A percentile compares a stretch with the other conserved stretches of the same genome.
Conservation (phyloP, 2,888 invertebrate genomes). For the Mamestra brassicae region DNA sequence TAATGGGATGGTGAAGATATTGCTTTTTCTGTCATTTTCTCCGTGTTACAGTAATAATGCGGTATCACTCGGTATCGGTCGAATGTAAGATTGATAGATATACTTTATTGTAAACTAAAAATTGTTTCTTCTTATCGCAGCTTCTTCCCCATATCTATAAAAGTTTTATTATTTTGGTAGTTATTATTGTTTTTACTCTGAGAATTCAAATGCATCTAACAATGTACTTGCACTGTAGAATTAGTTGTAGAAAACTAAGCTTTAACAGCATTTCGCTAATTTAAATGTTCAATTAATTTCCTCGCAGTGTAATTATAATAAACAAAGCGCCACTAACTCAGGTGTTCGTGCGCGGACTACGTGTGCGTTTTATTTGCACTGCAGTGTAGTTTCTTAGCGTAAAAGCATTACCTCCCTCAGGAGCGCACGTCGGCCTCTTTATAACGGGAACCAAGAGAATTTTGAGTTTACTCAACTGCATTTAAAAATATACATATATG, state of each 20-base stretch:
- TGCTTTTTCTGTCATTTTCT: neutral
- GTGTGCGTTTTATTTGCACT: constrained; percentile 77
- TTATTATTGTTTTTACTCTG: no score
- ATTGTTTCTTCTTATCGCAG: no score
- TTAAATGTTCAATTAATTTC: constrained; percentile 47
- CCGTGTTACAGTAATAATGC: no score
- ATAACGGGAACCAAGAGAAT: constrained; percentile 42
- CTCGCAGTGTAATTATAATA: constrained; percentile 71
- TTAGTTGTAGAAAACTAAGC: neutral
- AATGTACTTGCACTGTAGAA: neutral
- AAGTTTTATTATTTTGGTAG: no score
- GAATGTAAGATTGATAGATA: no score
- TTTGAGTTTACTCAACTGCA: constrained; percentile 32
- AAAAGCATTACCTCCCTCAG: constrained; percentile 65
- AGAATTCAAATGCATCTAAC: neutral
- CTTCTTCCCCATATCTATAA: no score
- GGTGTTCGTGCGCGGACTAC: constrained; percentile 83
- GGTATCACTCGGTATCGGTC: no score
- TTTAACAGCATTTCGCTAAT: constrained; percentile 28
- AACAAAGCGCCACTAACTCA: constrained; percentile 81
- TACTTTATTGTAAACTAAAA: no score
- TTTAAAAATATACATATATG: neutral
- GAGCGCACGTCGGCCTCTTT: constrained; percentile 51
- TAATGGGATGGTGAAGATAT: constrained; percentile 25
- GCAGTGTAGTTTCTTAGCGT: constrained; percentile 71